These are phyloP conservation scores for Pandemis cinnamomeana DNA, from an alignment of 2,888 invertebrate genomes.

Conservation along the genomic window DNA sequence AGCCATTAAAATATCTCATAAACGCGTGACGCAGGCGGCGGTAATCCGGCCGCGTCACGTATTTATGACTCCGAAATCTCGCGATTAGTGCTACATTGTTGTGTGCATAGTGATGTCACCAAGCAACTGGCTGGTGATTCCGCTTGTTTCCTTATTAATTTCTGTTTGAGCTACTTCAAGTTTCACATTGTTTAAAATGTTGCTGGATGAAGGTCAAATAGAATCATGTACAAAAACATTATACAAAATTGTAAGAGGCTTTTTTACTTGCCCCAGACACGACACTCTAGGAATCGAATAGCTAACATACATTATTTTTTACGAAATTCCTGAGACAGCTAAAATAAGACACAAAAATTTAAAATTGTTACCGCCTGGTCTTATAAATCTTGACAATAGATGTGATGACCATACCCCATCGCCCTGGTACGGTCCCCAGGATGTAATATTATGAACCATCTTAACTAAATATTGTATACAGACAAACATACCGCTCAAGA, in stretches of 20 bases:
- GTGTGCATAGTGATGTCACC: slow-evolving; percentile 16
- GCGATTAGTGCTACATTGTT: slow-evolving; percentile 11
- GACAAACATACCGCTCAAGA: no score
- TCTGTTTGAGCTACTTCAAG: not conserved
- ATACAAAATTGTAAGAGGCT: not conserved
- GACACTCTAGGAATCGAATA: no score
- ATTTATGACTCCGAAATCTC: not conserved
- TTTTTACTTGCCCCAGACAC: no score
- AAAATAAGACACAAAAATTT: no score
- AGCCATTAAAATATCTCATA: slow-evolving; percentile 17
- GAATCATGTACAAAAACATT: not conserved
- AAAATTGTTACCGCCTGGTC: no score
- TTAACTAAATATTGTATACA: no score
- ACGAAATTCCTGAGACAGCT: no score
- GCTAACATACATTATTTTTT: no score
- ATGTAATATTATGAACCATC: no score
- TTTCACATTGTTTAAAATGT: not conserved
- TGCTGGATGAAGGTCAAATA: not conserved
- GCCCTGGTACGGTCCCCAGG: no score
- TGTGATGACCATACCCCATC: no score
- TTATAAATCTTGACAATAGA: no score
- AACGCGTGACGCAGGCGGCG: slow-evolving; percentile 32
- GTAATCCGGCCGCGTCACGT: slow-evolving; percentile 28
- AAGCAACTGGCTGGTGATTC: not conserved
- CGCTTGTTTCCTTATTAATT: not conserved